These are phyloP conservation scores for Callorhinus ursinus DNA, from an alignment of 2,113 vertebrate species.

Conservation along the genomic window DNA sequence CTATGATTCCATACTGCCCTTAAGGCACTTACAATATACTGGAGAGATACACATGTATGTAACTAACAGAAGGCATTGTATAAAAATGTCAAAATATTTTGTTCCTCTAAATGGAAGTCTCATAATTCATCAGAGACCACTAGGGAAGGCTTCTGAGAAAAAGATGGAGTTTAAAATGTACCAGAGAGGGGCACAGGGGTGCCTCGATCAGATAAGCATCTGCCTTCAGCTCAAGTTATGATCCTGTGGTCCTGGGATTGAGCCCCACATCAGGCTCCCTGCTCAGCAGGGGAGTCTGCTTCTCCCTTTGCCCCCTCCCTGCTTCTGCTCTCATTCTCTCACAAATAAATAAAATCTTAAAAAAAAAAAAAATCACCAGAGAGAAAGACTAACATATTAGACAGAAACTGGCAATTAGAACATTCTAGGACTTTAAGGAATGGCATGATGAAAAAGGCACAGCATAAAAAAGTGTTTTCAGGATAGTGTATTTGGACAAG, in stretches of 20 bases:
- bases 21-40: neutral
- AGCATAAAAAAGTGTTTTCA: slow-evolving; percentile 6
- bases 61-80: neutral
- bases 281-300: too few species aligned
- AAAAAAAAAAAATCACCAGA: neutral
- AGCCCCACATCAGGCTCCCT: too few species aligned
- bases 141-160: neutral
- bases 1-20: neutral
- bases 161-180: slow-evolving; percentile 34
- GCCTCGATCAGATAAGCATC: neutral
- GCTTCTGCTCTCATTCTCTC: too few species aligned
- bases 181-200: neutral
- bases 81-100: slow-evolving; percentile 44
- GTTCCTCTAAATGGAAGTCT: slow-evolving; percentile 28
- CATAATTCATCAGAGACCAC: neutral
- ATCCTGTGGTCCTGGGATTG: neutral
- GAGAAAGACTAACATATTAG: slow-evolving; percentile 32
- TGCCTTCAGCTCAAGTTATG: neutral
- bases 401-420: slow-evolving; percentile 33
- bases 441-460: neutral
- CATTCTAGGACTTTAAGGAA: slow-evolving; percentile 45
- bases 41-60: neutral
- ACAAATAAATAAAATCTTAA: too few species aligned
- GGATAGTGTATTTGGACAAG: neutral
- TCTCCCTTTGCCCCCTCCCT: too few species aligned